Evolutionary conservation across 2,113 vertebrate species (phyloP).

Genomic region (Typhlomys cinereus): DNA sequence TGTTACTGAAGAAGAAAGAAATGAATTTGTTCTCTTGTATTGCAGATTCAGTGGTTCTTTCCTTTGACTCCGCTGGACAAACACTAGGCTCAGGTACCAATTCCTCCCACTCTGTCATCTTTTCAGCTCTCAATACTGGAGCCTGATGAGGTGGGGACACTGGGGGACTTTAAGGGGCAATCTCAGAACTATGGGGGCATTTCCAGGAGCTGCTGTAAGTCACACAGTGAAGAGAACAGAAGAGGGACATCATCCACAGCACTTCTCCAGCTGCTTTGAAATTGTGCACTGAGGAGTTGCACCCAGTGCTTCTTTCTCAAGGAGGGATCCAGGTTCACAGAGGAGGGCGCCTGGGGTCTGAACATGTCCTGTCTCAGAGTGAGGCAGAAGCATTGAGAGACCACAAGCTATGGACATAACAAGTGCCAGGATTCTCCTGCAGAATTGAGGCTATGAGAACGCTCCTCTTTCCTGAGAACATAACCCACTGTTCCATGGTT

Average conservation of each 20-base stretch:
- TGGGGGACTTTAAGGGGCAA: constrained; percentile 31
- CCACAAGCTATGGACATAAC: not conserved
- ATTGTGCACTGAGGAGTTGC: not conserved
- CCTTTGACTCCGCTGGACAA: constrained; percentile 93
- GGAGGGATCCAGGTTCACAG: not conserved
- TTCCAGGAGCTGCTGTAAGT: not conserved
- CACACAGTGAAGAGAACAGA: not conserved
- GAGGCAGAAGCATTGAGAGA: not conserved
- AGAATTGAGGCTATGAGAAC: not conserved
- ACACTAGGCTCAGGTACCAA: constrained; percentile 96
- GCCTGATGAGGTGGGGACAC: constrained; percentile 79
- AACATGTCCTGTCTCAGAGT: not conserved
- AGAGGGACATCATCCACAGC: not conserved
- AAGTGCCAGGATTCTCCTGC: not conserved
- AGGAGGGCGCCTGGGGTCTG: not conserved
- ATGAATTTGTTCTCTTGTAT: constrained; percentile 95
- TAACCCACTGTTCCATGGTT: not conserved
- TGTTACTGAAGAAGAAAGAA: constrained; percentile 78
- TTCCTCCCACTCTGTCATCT: constrained; percentile 77
- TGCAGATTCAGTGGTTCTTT: constrained; percentile 95
- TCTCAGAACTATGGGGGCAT: not conserved
- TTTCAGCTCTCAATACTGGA: constrained; percentile 70
- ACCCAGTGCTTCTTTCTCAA: not conserved
- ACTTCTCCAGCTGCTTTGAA: not conserved
- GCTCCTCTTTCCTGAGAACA: not conserved